phyloP scores from a whole-genome alignment of 2,888 invertebrate genomes.

The Poecilobothrus nobilitatus region DNA sequence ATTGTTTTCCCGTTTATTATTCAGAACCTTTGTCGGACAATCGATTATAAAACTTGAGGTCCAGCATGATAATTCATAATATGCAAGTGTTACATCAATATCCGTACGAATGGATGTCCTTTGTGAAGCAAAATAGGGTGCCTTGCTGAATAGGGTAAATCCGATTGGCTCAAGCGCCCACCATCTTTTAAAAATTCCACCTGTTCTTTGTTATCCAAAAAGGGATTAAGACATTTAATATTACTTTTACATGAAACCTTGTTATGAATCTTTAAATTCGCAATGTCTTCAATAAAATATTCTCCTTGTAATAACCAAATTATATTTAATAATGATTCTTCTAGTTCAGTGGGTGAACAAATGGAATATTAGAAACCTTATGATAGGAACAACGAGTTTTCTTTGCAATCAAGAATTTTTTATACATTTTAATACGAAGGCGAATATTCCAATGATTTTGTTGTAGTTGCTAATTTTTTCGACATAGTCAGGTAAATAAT shows the following conservation, averaged over 20 bases:
- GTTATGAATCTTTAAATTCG: background rate
- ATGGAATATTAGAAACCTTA: slow-evolving; percentile 1
- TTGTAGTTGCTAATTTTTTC: slow-evolving; percentile 13
- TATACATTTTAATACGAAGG: slow-evolving; percentile 14
- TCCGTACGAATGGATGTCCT: slow-evolving; percentile 12
- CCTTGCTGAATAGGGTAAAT: slow-evolving; percentile 23
- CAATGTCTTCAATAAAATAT: slow-evolving; percentile 15
- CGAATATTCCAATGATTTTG: slow-evolving; percentile 14
- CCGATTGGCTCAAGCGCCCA: slow-evolving; percentile 26
- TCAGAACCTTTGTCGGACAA: slow-evolving; percentile 17
- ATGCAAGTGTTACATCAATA: slow-evolving; percentile 10
- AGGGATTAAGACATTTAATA: slow-evolving; percentile 22
- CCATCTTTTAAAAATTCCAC: slow-evolving; percentile 27
- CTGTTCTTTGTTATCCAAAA: slow-evolving; percentile 18
- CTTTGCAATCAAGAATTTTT: slow-evolving; percentile 9
- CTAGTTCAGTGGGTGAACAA: slow-evolving; percentile 12
- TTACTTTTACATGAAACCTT: slow-evolving; percentile 13
- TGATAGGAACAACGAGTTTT: background rate
- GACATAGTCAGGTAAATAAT: slow-evolving; percentile 8
- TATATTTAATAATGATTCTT: slow-evolving; percentile 14
- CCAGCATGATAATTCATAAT: slow-evolving; percentile 16
- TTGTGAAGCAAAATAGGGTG: slow-evolving; percentile 27
- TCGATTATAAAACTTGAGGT: slow-evolving; percentile 14
- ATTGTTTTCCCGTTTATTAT: slow-evolving; percentile 16
- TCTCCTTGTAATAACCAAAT: slow-evolving; percentile 12